These are phyloP conservation scores for Cyclura pinguis DNA, from an alignment of 2,797 vertebrate genomes.

Conservation along the genomic window DNA sequence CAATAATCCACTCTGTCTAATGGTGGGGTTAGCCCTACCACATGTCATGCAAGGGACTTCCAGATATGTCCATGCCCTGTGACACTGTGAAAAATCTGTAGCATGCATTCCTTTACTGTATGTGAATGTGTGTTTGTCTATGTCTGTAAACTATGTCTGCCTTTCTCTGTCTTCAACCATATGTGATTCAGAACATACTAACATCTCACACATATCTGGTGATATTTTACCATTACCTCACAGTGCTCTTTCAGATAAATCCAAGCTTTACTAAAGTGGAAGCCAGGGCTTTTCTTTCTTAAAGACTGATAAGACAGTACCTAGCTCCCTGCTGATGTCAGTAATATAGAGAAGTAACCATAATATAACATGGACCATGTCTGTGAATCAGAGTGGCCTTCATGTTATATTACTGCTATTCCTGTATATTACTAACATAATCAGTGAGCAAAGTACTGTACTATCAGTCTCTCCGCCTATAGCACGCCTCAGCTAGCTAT, in stretches of 20 bases:
- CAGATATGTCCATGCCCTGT: too few relatives aligned
- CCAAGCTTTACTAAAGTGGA: background rate
- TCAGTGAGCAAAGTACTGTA: too few relatives aligned
- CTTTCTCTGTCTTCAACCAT: background rate
- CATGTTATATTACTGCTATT: too few relatives aligned
- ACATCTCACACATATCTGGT: background rate
- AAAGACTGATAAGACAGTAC: background rate
- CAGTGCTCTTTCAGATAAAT: background rate
- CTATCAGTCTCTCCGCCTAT: too few relatives aligned
- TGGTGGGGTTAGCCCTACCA: too few relatives aligned
- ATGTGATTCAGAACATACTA: background rate
- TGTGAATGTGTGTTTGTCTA: background rate
- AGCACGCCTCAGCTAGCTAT: too few relatives aligned
- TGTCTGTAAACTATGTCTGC: background rate
- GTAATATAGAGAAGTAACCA: background rate
- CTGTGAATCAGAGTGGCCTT: background rate
- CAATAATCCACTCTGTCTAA: too few relatives aligned
- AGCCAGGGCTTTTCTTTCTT: background rate
- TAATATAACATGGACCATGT: background rate
- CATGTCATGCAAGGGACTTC: too few relatives aligned
- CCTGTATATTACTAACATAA: too few relatives aligned
- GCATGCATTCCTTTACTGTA: background rate
- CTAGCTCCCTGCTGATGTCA: background rate
- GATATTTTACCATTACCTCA: background rate
- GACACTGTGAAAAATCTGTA: too few relatives aligned